Evolutionary conservation across 23 tunicate genomes (phyloP), one percentile per base, ranked within the genome.

Genomic region (Trididemnum miniatum): DNA sequence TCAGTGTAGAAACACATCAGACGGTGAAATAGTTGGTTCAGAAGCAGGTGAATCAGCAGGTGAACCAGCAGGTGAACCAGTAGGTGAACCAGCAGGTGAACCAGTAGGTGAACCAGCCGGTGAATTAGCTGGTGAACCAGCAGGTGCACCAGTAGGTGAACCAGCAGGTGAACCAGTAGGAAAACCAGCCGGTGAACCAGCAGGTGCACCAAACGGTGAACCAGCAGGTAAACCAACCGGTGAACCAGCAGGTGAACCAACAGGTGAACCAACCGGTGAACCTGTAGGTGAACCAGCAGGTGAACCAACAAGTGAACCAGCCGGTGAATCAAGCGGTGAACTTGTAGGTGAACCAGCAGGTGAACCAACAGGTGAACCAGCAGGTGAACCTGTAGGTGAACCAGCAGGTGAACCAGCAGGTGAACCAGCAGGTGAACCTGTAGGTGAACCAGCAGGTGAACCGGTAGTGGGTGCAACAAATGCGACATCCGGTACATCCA

Each of bases 41-140:
- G 75, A 73, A 76, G 82, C 88, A 76, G 7, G 51, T n/a, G 82
- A 76, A 84, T 82, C 82, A 76, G 57, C n/a, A n/a, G n/a, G n/a
- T n/a, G n/a, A n/a, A n/a, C n/a, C n/a, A n/a, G n/a, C n/a, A n/a
- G n/a, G n/a, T n/a, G n/a, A n/a, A n/a, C n/a, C n/a, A n/a, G n/a
- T n/a, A n/a, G n/a, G n/a, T n/a, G n/a, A n/a, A n/a, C n/a, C n/a
- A n/a, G n/a, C n/a, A n/a, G n/a, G n/a, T n/a, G n/a, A n/a, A n/a
- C n/a, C n/a, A n/a, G n/a, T n/a, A n/a, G n/a, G n/a, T n/a, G n/a
- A n/a, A n/a, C n/a, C n/a, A n/a, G n/a, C n/a, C n/a, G n/a, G n/a
- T n/a, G 65, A 65, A 49, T 25, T 78, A 49, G 1, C 51, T 44
- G 32, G 26, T 23, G 84, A 79, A 71, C 84, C 84, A 69, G 90